Base-by-base conservation (phyloP, 2,888 invertebrate species). In the Lomographa bimaculata region DNA sequence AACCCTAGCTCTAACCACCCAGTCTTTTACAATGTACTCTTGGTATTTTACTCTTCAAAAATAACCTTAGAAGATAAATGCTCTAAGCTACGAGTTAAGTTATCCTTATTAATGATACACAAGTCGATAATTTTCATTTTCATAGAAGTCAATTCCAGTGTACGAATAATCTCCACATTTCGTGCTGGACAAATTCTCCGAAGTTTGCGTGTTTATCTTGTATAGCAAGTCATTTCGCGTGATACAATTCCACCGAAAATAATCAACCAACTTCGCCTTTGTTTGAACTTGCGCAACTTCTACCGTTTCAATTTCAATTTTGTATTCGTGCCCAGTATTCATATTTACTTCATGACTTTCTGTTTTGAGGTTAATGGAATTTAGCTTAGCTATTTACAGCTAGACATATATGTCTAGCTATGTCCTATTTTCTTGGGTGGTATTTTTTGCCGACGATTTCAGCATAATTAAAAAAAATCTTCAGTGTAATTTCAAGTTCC, bases 171-270 rank as follows among this genome's bases (percentile, higher is more conserved):
- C 74, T 66, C 39, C 58, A 54, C 46, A 59, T 68, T 76, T 75
- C 69, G 71, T 77, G 76, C 73, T 60, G 62, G 62, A 58, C 62
- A 50, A 60, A 75, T 84, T 82, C 82, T 76, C 71, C 73, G 79
- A 81, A 81, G 72, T 79, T 80, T 43, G 79, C 81, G 72, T 82
- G 81, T 78, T 75, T 74, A 66, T 79, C 72, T 77, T 77, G 74
- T 77, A 72, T 54, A 60, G 71, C 65, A 66, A 77, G 67, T 70
- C 64, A 73, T 77, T 79, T 82, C 59, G 79, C 78, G 71, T 83
- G 80, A 71, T 76, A 60, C 63, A 52, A 65, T 72, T 71, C 64
- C 71, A 71, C 68, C 58, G 64, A 73, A 79, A 78, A 78, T 81
- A 82, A 83, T 81, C 73, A 75, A 66, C 64, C 52, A 73, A 79